Percentiles rank a stretch among this genome's conserved stretches.
Evolutionary conservation across 2,797 vertebrate species (phyloP).

Genomic region (Lates japonicus): DNA sequence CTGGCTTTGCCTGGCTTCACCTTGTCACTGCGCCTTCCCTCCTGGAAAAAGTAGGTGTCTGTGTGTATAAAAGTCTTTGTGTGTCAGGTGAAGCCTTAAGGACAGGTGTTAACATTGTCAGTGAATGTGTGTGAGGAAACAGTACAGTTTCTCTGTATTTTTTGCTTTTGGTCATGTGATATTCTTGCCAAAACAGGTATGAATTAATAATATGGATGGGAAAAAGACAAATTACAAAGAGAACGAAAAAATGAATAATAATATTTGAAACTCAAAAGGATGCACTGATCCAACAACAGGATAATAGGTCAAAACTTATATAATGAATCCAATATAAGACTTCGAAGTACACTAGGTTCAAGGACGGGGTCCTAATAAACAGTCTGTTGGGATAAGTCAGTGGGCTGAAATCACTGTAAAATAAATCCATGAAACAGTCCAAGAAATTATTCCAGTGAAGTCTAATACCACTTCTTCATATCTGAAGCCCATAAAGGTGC

Average conservation of each 20-base stretch:
- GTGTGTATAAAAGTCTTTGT: conserved; percentile 21
- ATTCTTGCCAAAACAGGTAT: not conserved
- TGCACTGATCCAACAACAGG: not conserved
- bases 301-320: not conserved
- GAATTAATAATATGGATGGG: not conserved
- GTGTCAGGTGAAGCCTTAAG: not conserved
- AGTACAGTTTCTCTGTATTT: not conserved
- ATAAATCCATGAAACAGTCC: conserved; percentile 2
- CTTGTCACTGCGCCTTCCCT: conserved; percentile 95
- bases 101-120: not conserved
- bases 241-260: not conserved
- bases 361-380: not conserved
- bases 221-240: conserved; percentile 1
- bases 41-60: conserved; percentile 92
- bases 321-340: not conserved
- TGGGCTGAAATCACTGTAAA: not conserved
- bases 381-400: not conserved
- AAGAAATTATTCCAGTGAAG: not conserved
- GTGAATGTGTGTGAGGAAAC: not conserved
- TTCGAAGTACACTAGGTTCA: not conserved
- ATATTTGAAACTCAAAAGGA: not conserved
- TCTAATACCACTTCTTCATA: not conserved
- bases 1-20: conserved; percentile 97
- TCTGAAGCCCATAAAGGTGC: not conserved
- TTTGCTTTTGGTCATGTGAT: not conserved